phyloP scores from a whole-genome alignment of 2,888 invertebrate genomes.

The Scaeva pyrastri region DNA sequence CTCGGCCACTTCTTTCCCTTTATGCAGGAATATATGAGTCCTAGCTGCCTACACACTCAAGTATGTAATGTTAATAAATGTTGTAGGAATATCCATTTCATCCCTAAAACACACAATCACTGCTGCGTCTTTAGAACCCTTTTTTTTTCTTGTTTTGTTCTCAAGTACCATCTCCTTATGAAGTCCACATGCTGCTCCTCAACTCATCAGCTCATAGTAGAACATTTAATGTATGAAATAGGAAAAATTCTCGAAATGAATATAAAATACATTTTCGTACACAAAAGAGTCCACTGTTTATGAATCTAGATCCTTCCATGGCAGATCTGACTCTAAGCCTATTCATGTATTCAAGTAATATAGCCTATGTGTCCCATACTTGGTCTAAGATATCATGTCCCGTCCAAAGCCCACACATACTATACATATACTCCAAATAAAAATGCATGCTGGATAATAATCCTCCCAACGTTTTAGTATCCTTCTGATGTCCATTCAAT shows the following conservation, averaged over 20 bases:
- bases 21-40: too few species aligned
- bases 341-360: conserved; percentile 56
- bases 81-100: neutral
- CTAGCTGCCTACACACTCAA: too few species aligned
- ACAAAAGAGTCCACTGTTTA: neutral
- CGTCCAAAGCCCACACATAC: neutral
- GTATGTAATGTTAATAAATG: neutral
- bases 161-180: neutral
- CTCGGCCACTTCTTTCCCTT: too few species aligned
- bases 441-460: conserved; percentile 19
- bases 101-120: conserved; percentile 32
- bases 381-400: too few species aligned
- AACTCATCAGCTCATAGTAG: conserved; percentile 1
- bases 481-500: conserved; percentile 43
- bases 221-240: neutral
- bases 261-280: conserved; percentile 23
- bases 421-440: neutral
- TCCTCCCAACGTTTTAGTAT: conserved; percentile 22
- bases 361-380: neutral
- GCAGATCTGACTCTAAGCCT: conserved; percentile 8
- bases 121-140: conserved; percentile 5
- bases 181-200: neutral
- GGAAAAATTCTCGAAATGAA: neutral
- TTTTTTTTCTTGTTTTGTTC: neutral
- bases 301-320: neutral